These are phyloP conservation scores for Phaedon cochleariae DNA, from an alignment of 2,888 invertebrate genomes.

Conservation along the genomic window DNA sequence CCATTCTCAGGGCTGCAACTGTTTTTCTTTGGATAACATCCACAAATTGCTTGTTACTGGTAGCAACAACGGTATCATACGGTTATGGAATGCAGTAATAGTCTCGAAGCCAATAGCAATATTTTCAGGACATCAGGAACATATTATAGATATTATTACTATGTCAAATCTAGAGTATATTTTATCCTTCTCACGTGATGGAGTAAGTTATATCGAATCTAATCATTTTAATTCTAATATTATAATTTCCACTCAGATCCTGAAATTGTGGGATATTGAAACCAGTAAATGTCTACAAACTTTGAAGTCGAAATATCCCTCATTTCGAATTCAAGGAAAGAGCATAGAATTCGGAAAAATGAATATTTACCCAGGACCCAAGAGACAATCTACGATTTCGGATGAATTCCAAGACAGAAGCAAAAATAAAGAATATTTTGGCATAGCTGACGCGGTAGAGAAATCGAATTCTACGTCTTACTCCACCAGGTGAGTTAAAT, in stretches of 20 bases:
- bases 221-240: slow-evolving; percentile 1
- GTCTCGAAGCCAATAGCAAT: slow-evolving; percentile 57
- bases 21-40: slow-evolving; percentile 65
- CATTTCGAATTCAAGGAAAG: slow-evolving; percentile 67
- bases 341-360: slow-evolving; percentile 67
- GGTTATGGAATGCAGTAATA: slow-evolving; percentile 67
- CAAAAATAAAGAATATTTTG: slow-evolving; percentile 27
- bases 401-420: not conserved
- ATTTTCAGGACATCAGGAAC: slow-evolving; percentile 56
- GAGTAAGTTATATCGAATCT: slow-evolving; percentile 61
- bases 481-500: slow-evolving; percentile 17
- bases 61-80: slow-evolving; percentile 65
- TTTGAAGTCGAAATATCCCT: slow-evolving; percentile 66
- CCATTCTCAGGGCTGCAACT: slow-evolving; percentile 67
- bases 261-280: slow-evolving; percentile 70
- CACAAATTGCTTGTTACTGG: slow-evolving; percentile 67
- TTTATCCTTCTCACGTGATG: slow-evolving; percentile 66
- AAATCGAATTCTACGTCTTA: slow-evolving; percentile 13
- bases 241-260: slow-evolving; percentile 61
- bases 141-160: slow-evolving; percentile 66
- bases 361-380: slow-evolving; percentile 67
- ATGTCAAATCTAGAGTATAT: slow-evolving; percentile 63
- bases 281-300: slow-evolving; percentile 68
- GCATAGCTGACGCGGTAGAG: slow-evolving; percentile 38
- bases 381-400: slow-evolving; percentile 34